Base-by-base conservation (phyloP, 2,113 vertebrate genomes). In the Atractosteus spatula region DNA sequence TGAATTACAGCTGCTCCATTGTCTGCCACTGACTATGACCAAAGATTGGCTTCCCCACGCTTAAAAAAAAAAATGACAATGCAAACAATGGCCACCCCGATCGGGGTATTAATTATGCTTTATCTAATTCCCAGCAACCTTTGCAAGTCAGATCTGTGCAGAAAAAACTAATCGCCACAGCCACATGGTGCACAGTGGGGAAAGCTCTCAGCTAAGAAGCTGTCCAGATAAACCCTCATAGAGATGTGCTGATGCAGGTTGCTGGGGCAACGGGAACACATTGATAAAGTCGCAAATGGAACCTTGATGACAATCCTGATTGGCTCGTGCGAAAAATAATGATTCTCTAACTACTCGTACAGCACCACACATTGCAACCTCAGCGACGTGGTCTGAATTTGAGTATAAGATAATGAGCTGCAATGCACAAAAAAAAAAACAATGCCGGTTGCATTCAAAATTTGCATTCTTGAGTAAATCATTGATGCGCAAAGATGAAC, bases 1-100 rank as follows among this genome's bases (percentile, higher is more conserved):
- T 77, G 80, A 86, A 83, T 81, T 92, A 80, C 87, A 92, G 79
- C 89, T 88, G 87, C 86, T 83, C 84, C 82, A 92, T 94, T 94
- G 92, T 94, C 87, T 88, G 81, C 77, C 78, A 62, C 83, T 80
- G 89, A 82, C 83, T 80, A 79, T 75, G 87, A 84, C 78, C 29
- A 84, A 51, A 85, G 70, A 83, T 82, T 80, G 84, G 83, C 82
- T 80, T 75, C 73, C 80, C 76, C 71, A 70, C 16, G 71, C 81
- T 81, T 81, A 62, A 44, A 79, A 10, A 51, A 51, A 55, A n/a
- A 71, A 80, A 72, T 74, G 79, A 78, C 84, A 86, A 86, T 84
- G 83, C 83, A 73, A 79, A 82, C 83, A 82, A 87, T 77, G 81
- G 77, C 78, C 82, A 84, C 83, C 82, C 83, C 65, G 2, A 65